Evolutionary conservation across 53 echinoderm and acorn worm genomes (phyloP).

Genomic region (Glandiceps talaboti): DNA sequence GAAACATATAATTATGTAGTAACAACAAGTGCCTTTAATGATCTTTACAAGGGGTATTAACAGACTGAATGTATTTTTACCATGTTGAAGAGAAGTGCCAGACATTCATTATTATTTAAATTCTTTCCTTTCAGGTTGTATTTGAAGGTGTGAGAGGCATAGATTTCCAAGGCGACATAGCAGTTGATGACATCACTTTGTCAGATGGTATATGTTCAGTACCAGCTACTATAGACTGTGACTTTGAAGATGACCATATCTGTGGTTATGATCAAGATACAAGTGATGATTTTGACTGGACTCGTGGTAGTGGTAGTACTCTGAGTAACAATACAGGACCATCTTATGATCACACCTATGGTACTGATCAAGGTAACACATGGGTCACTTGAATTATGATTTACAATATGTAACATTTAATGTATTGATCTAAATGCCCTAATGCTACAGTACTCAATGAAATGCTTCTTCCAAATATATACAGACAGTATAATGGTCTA

Average conservation of each 20-base stretch:
- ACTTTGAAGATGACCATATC: neutral
- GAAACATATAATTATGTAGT: too few relatives aligned
- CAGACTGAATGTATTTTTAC: slow-evolving; percentile 15
- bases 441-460: too few relatives aligned
- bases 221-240: neutral
- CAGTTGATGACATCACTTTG: slow-evolving; percentile 68
- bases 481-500: too few relatives aligned
- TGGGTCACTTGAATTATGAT: too few relatives aligned
- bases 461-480: too few relatives aligned
- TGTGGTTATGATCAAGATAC: neutral
- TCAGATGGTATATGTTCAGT: slow-evolving; percentile 28
- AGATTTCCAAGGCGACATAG: slow-evolving; percentile 47
- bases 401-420: too few relatives aligned
- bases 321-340: slow-evolving; percentile 49
- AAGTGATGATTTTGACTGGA: slow-evolving; percentile 65
- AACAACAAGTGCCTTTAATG: too few relatives aligned
- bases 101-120: too few relatives aligned
- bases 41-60: too few relatives aligned
- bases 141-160: slow-evolving; percentile 49
- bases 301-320: slow-evolving; percentile 40
- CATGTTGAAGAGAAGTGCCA: too few relatives aligned
- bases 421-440: too few relatives aligned
- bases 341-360: slow-evolving; percentile 44
- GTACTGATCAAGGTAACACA: neutral
- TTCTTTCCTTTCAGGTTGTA: slow-evolving; percentile 13